Percentiles rank a stretch among this genome's conserved stretches.
phyloP scores from a whole-genome alignment of 2,797 vertebrate species.

The Aldrovandia affinis region DNA sequence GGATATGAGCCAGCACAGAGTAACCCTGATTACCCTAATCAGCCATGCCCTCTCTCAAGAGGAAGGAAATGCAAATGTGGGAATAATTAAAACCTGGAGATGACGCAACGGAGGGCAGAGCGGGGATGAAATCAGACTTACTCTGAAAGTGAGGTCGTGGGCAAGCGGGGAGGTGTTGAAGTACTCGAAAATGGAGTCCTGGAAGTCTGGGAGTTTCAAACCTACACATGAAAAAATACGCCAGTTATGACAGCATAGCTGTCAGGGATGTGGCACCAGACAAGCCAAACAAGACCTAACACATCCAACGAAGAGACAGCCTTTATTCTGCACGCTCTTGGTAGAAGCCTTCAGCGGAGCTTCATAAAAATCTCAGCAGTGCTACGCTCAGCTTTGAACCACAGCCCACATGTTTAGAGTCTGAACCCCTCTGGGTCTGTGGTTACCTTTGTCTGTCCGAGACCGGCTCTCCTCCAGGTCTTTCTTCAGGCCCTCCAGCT shows the following conservation, averaged over 20 bases:
- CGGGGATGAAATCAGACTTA: slow-evolving; percentile 69
- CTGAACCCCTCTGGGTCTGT: slow-evolving; percentile 3
- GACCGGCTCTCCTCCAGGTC: slow-evolving; percentile 88
- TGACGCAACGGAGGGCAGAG: neutral
- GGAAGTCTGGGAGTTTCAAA: slow-evolving; percentile 92
- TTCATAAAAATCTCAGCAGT: neutral
- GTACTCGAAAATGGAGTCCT: slow-evolving; percentile 96
- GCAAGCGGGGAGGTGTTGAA: slow-evolving; percentile 95
- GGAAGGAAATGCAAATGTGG: neutral
- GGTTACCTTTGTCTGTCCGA: slow-evolving; percentile 83
- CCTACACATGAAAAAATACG: slow-evolving; percentile 63
- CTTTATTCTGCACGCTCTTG: neutral
- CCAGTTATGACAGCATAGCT: neutral
- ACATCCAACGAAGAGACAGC: neutral
- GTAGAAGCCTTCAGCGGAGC: neutral
- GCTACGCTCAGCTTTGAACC: neutral
- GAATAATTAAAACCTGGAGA: neutral
- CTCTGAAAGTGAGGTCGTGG: slow-evolving; percentile 92
- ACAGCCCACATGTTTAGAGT: slow-evolving; percentile 20
- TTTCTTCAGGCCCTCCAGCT: slow-evolving; percentile 87
- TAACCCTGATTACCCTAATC: neutral
- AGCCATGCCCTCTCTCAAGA: neutral
- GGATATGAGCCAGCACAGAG: neutral
- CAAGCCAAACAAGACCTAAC: neutral
- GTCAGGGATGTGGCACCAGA: neutral